Base-by-base conservation (phyloP, 1,140 invertebrate species). In the Ylistrum balloti region DNA sequence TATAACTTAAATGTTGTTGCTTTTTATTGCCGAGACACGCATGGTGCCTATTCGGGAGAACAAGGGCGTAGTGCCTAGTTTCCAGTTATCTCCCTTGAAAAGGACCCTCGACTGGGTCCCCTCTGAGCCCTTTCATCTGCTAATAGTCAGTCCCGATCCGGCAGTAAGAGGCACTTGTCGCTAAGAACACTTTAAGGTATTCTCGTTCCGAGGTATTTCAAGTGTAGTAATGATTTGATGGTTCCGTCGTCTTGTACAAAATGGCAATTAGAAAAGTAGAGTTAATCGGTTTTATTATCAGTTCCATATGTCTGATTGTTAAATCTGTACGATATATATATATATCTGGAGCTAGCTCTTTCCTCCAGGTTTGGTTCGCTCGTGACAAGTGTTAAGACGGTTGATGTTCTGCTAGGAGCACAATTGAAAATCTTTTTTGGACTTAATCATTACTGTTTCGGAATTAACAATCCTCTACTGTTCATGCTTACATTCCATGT, bases 101-200 rank as follows among this genome's bases (percentile, higher is more conserved):
- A 74, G 56, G 56, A n/a, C 56, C 56, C 56, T 74, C 56, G 56
- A 74, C 56, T 28, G 56, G 56, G 56, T 74, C 56, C 56, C 56
- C 22, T 74, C 56, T 74, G 56, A 74, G 56, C 56, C n/a, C 56
- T 74, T 74, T 74, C 56, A 74, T 74, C 56, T 74, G 56, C n/a
- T 74, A 74, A 74, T 74, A 74, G n/a, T n/a, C 56, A 74, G 56
- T 74, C 22, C 56, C 56, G 56, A 74, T 74, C 56, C 22, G 56
- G 5, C 56, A 74, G 22, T 74, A 28, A 74, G 56, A 74, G 56
- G 56, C 56, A 74, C 56, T 74, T 74, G 56, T 74, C 56, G 56
- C 56, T 74, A 74, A 74, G 56, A 28, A 28, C 56, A 74, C 56
- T 74, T 28, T 11, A 74, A 5, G n/a, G n/a, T 74, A 28, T 74